A percentile compares a stretch with the other conserved stretches of the same genome.
Conservation (phyloP, 2,113 vertebrate species). For the Rhinichthys klamathensis region DNA sequence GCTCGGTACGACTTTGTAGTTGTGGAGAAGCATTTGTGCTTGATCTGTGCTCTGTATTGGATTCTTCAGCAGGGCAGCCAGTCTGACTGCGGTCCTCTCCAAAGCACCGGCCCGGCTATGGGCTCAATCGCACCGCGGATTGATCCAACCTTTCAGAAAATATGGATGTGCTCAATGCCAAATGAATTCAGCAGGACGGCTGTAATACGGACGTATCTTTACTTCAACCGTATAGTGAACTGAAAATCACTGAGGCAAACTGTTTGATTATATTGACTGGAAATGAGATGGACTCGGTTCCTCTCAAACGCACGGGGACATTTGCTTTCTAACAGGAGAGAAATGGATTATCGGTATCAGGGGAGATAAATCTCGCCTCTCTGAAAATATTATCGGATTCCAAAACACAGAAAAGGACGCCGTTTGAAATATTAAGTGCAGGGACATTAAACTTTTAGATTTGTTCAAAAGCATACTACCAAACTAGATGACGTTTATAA, state of each 20-base stretch:
- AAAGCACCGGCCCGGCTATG: slow-evolving; percentile 7
- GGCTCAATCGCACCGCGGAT: slow-evolving; percentile 50
- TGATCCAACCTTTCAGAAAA: slow-evolving; percentile 61
- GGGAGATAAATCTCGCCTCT: background rate
- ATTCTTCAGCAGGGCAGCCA: slow-evolving; percentile 53
- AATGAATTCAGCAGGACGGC: slow-evolving; percentile 57
- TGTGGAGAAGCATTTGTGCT: slow-evolving; percentile 54
- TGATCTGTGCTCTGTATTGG: slow-evolving; percentile 58
- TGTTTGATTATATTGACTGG: slow-evolving; percentile 38
- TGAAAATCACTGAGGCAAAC: slow-evolving; percentile 22
- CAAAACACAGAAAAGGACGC: background rate
- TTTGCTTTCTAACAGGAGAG: slow-evolving; percentile 22
- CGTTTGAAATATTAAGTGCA: slow-evolving; percentile 2
- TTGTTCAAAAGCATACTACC: background rate
- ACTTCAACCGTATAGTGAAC: slow-evolving; percentile 32
- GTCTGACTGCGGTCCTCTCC: slow-evolving; percentile 31
- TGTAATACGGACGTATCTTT: slow-evolving; percentile 50
- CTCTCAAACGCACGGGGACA: background rate
- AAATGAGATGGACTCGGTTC: background rate
- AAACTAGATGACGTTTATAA: background rate
- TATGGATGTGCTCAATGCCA: slow-evolving; percentile 50
- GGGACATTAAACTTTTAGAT: background rate
- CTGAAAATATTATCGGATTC: slow-evolving; percentile 6
- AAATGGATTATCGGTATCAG: slow-evolving; percentile 28
- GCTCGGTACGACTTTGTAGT: slow-evolving; percentile 66